These are phyloP conservation scores for Calephelis virginiensis DNA, from an alignment of 1,140 invertebrate species.

Conservation along the genomic window DNA sequence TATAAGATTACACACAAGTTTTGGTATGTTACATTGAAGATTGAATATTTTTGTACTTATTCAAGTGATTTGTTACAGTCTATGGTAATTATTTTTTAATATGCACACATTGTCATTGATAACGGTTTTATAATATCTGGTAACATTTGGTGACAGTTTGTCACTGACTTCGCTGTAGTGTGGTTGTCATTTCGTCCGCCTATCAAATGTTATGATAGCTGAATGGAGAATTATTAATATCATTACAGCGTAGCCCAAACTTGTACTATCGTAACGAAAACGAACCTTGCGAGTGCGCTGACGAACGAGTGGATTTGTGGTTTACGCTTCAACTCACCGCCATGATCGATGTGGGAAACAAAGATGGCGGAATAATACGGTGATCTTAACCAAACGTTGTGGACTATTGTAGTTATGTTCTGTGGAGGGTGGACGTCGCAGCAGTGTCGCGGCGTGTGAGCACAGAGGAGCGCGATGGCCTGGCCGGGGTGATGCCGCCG, in stretches of 20 bases:
- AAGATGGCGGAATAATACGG: slow-evolving; percentile 79
- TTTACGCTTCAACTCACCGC: slow-evolving; percentile 55
- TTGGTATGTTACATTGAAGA: no score
- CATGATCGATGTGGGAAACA: slow-evolving; percentile 78
- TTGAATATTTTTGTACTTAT: not conserved
- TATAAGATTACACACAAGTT: no score
- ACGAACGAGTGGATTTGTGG: slow-evolving; percentile 40
- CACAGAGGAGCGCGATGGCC: slow-evolving; percentile 62
- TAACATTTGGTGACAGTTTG: slow-evolving; percentile 64
- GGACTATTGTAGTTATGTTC: slow-evolving; percentile 67
- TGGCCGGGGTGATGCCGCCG: slow-evolving; percentile 73
- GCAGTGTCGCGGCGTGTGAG: slow-evolving; percentile 68
- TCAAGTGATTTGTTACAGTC: not conserved
- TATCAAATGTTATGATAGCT: slow-evolving; percentile 67
- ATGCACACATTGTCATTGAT: not conserved
- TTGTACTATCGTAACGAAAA: slow-evolving; percentile 41
- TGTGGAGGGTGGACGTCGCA: slow-evolving; percentile 58
- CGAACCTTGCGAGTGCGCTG: slow-evolving; percentile 40
- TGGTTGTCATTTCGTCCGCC: slow-evolving; percentile 73
- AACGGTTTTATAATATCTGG: slow-evolving; percentile 21
- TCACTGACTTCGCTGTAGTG: slow-evolving; percentile 74
- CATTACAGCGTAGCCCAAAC: slow-evolving; percentile 52
- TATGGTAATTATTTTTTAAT: not conserved
- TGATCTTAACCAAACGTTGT: slow-evolving; percentile 73
- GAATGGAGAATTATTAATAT: slow-evolving; percentile 72